phyloP scores from a whole-genome alignment of 2,797 vertebrate genomes.

The Ciconia nigra region DNA sequence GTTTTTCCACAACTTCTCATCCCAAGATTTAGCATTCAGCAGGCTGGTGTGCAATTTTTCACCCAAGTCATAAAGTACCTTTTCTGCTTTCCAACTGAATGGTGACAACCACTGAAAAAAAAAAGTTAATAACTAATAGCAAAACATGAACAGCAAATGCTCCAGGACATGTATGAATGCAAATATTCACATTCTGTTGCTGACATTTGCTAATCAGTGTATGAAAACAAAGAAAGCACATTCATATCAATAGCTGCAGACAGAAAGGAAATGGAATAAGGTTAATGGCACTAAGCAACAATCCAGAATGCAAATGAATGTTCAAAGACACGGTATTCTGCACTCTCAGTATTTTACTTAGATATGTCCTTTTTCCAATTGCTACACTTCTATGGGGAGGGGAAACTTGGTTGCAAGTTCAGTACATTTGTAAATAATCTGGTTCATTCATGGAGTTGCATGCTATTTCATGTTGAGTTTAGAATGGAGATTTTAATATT shows the following conservation, averaged over 20 bases:
- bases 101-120: neutral
- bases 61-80: neutral
- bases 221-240: neutral
- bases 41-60: neutral
- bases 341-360: neutral
- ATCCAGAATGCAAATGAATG: neutral
- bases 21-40: neutral
- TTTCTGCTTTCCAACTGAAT: neutral
- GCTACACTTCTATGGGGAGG: neutral
- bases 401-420: neutral
- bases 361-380: neutral
- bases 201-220: neutral
- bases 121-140: neutral
- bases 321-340: neutral
- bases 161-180: neutral
- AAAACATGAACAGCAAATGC: neutral
- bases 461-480: neutral
- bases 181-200: neutral
- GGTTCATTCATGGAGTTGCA: neutral
- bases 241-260: neutral
- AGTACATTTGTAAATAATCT: neutral
- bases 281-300: neutral
- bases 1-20: neutral
- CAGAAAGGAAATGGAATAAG: neutral
- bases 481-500: neutral